Evolutionary conservation across 2,888 invertebrate genomes (phyloP), one percentile per base, ranked within the genome.

Genomic region (Thera britannica): DNA sequence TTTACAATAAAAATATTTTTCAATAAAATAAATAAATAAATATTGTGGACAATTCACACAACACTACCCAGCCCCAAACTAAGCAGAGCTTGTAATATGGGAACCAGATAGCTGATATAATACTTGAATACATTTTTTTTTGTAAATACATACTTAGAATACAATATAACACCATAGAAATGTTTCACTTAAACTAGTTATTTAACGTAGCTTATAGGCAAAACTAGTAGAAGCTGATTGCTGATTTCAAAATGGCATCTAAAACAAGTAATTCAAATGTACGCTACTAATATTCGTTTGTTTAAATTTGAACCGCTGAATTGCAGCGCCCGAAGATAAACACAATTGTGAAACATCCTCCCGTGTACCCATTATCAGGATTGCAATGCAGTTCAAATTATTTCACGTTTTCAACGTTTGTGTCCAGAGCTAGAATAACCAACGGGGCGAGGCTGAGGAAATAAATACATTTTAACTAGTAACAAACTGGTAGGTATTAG

Each of bases 331-430:
- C 48, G 56, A 34, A 62, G 67, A 59, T 55, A 67, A 67, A 70
- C 70, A 67, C 52, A 34, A 23, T 60, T 67, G 46, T 48, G 52
- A 34, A 62, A 48, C 52, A 55, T 49, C 48, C 49, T 56, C 51
- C 54, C 68, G 57, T 64, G 70, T 65, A 67, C 48, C 74, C 72
- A 72, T 72, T 74, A 72, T 69, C 60, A 54, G 66, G 63, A 71
- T 73, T 71, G 67, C 70, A 73, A 65, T 65, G 71, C 70, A 73
- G 63, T 63, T 56, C 48, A 49, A 70, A 74, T 72, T 69, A 73
- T 68, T 61, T 68, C 57, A 38, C 55, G 34, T 64, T 68, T 64
- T 52, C 63, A 57, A 41, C 46, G 46, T 54, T 41, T 44, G 55
- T 38, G 23, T 46, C n/a, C 12, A 12, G 44, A 36, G 34, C 3